Conservation (phyloP, 2,888 invertebrate species). For the Halictus ligatus region DNA sequence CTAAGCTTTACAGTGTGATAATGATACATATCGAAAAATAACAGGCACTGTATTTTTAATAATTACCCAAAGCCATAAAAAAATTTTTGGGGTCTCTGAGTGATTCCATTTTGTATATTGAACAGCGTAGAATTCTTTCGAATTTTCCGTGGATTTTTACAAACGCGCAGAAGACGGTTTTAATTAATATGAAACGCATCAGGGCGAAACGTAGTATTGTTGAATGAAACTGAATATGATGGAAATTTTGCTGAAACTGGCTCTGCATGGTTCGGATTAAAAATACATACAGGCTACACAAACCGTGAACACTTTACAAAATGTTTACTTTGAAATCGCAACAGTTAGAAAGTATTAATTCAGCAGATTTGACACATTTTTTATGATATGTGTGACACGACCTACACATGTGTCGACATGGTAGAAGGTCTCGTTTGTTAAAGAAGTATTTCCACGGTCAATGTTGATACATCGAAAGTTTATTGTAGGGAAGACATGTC, state of each 20-base stretch:
- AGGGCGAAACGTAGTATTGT: not conserved
- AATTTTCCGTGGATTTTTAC: not conserved
- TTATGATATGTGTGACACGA: not conserved
- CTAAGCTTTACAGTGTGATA: not conserved
- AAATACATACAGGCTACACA: not conserved
- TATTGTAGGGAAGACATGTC: not conserved
- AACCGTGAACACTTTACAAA: not conserved
- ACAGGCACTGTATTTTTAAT: not conserved
- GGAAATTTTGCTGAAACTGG: not conserved
- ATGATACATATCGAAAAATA: too few species aligned
- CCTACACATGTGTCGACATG: not conserved
- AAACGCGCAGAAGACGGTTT: not conserved
- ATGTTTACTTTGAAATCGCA: not conserved
- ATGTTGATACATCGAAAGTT: not conserved
- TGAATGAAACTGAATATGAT: not conserved
- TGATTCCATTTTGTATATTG: not conserved
- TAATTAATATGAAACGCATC: not conserved
- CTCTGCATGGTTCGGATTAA: not conserved
- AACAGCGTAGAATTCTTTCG: not conserved
- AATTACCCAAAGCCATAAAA: not conserved
- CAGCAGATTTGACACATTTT: not conserved
- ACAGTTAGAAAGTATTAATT: not conserved
- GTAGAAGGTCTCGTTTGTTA: not conserved
- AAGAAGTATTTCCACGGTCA: not conserved
- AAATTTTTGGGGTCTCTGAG: not conserved